A percentile compares a stretch with the other conserved stretches of the same genome.
These are phyloP conservation scores for Hemibagrus guttatus DNA, from an alignment of 2,797 vertebrate genomes.

Conservation along the genomic window DNA sequence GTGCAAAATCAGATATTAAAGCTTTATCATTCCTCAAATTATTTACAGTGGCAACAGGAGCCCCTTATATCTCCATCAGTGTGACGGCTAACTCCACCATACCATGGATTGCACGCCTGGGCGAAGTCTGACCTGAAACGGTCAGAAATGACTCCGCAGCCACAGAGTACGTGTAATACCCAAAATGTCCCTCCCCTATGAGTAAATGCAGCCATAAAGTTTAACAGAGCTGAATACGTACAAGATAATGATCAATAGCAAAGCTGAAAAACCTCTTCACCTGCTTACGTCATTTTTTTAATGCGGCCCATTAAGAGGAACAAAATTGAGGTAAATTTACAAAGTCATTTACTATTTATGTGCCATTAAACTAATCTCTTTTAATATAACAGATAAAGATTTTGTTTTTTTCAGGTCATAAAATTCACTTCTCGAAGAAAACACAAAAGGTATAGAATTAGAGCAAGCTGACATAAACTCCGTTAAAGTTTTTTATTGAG, in stretches of 20 bases:
- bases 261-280: constrained; percentile 54
- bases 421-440: constrained; percentile 6
- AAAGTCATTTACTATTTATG: constrained; percentile 74
- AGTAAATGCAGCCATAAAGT: constrained; percentile 13
- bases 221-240: constrained; percentile 59
- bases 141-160: background rate
- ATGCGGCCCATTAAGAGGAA: constrained; percentile 71
- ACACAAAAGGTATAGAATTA: background rate
- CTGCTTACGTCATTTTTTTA: constrained; percentile 67
- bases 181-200: background rate
- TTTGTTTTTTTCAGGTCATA: constrained; percentile 3
- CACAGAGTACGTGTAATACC: background rate
- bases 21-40: constrained; percentile 69
- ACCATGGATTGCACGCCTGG: constrained; percentile 38
- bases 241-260: constrained; percentile 67
- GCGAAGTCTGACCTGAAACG: constrained; percentile 20
- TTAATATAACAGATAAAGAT: constrained; percentile 59
- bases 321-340: constrained; percentile 71
- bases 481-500: too few species aligned
- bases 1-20: constrained; percentile 67
- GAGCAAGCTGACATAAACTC: background rate
- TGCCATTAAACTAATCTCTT: constrained; percentile 71
- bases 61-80: constrained; percentile 61
- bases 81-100: constrained; percentile 54
- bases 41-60: constrained; percentile 69